Evolutionary conservation across 2,888 invertebrate species (phyloP).

Genomic region (Thymelicus lineola): DNA sequence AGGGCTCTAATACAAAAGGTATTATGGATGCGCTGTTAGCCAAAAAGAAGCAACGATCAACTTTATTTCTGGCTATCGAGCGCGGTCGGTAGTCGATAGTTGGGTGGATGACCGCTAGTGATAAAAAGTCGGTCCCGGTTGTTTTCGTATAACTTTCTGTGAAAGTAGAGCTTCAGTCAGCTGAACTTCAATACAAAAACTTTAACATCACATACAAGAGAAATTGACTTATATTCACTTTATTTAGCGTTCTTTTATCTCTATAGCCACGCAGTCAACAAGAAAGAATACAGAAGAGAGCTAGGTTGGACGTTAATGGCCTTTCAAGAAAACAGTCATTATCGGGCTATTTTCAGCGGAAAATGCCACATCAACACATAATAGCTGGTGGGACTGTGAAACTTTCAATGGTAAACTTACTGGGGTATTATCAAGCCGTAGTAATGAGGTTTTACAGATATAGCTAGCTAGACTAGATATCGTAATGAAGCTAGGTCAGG

Average conservation of each 20-base stretch:
- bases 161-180: no score
- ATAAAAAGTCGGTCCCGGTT: no score
- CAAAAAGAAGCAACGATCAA: no score
- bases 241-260: slow-evolving; percentile 14
- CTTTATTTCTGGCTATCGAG: no score
- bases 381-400: slow-evolving; percentile 66
- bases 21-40: no score
- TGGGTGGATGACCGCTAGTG: no score
- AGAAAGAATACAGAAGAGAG: slow-evolving; percentile 24
- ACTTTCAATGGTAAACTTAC: slow-evolving; percentile 41
- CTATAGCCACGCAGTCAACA: slow-evolving; percentile 4
- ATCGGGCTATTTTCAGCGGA: slow-evolving; percentile 67
- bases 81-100: no score
- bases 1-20: no score
- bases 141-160: no score
- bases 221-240: slow-evolving; percentile 5
- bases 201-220: slow-evolving; percentile 1
- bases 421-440: slow-evolving; percentile 26
- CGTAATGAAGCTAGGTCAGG: slow-evolving; percentile 33
- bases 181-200: neutral
- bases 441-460: slow-evolving; percentile 24
- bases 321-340: slow-evolving; percentile 51
- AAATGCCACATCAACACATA: slow-evolving; percentile 53
- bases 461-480: slow-evolving; percentile 30
- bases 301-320: slow-evolving; percentile 24